Conservation (phyloP, 1,140 invertebrate genomes). For the Bombus consobrinus region DNA sequence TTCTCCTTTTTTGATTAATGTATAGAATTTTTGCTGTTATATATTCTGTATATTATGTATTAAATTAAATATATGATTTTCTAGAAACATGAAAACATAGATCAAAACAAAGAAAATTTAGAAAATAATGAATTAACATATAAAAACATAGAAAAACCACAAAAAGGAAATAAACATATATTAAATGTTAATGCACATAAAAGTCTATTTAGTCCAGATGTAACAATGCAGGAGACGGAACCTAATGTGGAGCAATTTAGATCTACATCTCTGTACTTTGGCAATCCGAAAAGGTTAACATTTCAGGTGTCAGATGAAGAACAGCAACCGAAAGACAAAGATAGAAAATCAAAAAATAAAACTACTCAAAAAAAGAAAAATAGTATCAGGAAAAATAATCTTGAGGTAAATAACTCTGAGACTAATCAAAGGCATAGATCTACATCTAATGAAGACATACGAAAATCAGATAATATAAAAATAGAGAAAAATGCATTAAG, state of each 20-base stretch:
- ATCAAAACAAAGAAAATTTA: conserved; percentile 30
- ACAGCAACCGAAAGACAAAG: background rate
- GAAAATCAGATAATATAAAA: background rate
- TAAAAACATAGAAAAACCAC: background rate
- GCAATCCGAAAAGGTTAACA: background rate
- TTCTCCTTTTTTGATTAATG: background rate
- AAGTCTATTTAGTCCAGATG: conserved; percentile 13
- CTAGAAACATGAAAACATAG: background rate
- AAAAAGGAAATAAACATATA: background rate
- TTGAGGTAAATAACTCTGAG: background rate
- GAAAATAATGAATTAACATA: background rate
- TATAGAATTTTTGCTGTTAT: background rate
- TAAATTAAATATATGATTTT: background rate
- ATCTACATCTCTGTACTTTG: background rate
- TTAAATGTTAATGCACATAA: background rate
- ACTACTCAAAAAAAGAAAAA: background rate
- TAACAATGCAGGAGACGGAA: background rate
- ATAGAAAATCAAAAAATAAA: conserved; percentile 2
- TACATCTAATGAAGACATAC: background rate
- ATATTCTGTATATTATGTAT: background rate
- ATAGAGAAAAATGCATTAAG: background rate
- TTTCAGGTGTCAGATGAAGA: conserved; percentile 16
- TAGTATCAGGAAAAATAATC: background rate
- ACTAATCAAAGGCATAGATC: background rate
- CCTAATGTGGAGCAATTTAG: background rate